A percentile compares a stretch with the other conserved stretches of the same genome.
Evolutionary conservation across 2,888 invertebrate species (phyloP).

Genomic region (Ochropleura plecta): DNA sequence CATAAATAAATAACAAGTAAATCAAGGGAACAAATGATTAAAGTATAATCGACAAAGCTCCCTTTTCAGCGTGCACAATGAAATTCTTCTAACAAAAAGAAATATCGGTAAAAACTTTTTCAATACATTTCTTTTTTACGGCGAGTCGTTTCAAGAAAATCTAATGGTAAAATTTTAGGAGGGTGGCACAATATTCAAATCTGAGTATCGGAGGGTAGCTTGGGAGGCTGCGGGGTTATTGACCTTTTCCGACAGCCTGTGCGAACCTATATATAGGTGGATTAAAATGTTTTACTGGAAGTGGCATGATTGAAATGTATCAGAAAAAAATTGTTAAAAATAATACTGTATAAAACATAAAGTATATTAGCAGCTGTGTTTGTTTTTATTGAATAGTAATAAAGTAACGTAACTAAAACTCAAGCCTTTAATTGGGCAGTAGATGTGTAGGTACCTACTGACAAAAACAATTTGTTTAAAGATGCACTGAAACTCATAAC

Average conservation of each 20-base stretch:
- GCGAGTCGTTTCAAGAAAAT: constrained; percentile 76
- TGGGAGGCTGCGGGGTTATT: constrained; percentile 80
- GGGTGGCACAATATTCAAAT: constrained; percentile 85
- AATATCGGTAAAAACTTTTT: constrained; percentile 54
- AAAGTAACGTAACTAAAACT: not conserved
- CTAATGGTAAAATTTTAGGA: constrained; percentile 82
- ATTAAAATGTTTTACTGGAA: constrained; percentile 64
- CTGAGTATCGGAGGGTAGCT: constrained; percentile 82
- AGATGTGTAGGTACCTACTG: no score
- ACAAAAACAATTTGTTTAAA: not conserved
- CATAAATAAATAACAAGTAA: constrained; percentile 21
- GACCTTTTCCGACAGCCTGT: constrained; percentile 83
- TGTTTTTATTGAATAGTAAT: not conserved
- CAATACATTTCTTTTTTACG: constrained; percentile 57
- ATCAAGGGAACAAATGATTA: constrained; percentile 34
- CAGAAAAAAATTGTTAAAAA: not conserved
- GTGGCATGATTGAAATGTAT: constrained; percentile 39
- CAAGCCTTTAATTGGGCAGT: not conserved
- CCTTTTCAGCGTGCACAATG: constrained; percentile 20
- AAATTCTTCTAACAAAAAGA: constrained; percentile 29
- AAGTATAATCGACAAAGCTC: constrained; percentile 37
- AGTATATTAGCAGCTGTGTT: not conserved
- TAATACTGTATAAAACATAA: not conserved
- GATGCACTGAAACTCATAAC: not conserved
- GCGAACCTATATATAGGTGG: constrained; percentile 73